A percentile compares a stretch with the other conserved stretches of the same genome.
Conservation (phyloP, 2,888 invertebrate species). For the Platycnemis pennipes region DNA sequence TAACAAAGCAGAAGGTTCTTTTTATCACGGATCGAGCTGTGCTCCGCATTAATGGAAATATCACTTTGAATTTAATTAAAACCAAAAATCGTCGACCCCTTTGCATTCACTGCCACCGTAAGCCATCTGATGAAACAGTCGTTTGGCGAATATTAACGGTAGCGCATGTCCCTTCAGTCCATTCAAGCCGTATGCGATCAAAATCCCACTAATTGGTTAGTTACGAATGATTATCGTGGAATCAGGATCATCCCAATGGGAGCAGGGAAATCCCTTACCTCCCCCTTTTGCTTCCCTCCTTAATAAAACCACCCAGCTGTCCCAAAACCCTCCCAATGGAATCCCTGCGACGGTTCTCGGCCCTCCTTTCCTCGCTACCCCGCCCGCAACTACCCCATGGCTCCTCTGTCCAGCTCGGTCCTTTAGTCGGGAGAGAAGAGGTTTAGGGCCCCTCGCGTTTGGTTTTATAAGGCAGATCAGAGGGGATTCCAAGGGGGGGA, state of each 20-base stretch:
- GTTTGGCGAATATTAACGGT: constrained; percentile 38
- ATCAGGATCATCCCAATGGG: constrained; percentile 63
- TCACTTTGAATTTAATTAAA: constrained; percentile 18
- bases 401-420: constrained; percentile 2
- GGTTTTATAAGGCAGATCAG: constrained; percentile 61
- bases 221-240: constrained; percentile 55
- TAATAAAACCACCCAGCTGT: too few relatives aligned
- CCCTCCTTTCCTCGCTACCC: background rate
- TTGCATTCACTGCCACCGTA: background rate
- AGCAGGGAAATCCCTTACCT: background rate
- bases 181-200: constrained; percentile 51
- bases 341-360: background rate
- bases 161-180: constrained; percentile 25
- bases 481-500: constrained; percentile 39
- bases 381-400: background rate
- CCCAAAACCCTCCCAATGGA: background rate
- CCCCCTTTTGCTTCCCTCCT: background rate
- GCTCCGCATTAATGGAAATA: background rate
- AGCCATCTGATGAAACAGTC: constrained; percentile 42
- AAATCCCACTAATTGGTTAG: constrained; percentile 63
- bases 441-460: constrained; percentile 44
- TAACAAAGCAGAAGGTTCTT: background rate
- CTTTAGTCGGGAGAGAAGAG: background rate
- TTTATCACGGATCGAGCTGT: background rate
- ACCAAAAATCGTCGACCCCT: background rate